Conservation (phyloP, 2,888 invertebrate species). For the Actias luna region DNA sequence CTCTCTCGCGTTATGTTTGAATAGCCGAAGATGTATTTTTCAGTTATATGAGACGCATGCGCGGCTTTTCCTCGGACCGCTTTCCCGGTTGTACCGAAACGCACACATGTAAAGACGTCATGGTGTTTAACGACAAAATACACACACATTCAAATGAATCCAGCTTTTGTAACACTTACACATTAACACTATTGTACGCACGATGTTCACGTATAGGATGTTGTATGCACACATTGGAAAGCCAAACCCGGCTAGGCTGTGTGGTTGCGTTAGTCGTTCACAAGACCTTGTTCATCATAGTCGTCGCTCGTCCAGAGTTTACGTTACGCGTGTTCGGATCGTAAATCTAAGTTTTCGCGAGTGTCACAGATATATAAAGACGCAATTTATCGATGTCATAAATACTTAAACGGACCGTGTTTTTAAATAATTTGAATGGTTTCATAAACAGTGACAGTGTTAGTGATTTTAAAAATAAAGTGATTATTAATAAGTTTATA, state of each 20-base stretch:
- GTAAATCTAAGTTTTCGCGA: conserved; percentile 15
- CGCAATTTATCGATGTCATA: neutral
- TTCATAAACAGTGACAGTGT: neutral
- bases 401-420: neutral
- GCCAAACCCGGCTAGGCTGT: conserved; percentile 60
- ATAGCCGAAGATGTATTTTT: conserved; percentile 56
- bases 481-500: neutral
- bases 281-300: conserved; percentile 4
- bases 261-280: conserved; percentile 31
- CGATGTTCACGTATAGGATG: conserved; percentile 34
- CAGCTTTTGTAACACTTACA: conserved; percentile 47
- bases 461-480: conserved; percentile 4
- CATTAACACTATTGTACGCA: conserved; percentile 32
- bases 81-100: conserved; percentile 51
- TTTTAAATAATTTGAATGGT: neutral
- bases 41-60: conserved; percentile 55
- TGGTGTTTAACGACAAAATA: conserved; percentile 57
- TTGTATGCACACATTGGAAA: conserved; percentile 50
- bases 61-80: conserved; percentile 38
- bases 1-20: conserved; percentile 32
- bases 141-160: neutral
- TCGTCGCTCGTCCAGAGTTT: neutral
- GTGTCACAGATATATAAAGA: conserved; percentile 7
- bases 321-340: conserved; percentile 9
- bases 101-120: conserved; percentile 43